Evolutionary conservation across 1,140 invertebrate species (phyloP), one percentile per base, ranked within the genome.

Genomic region (Tetramorium alpestre): DNA sequence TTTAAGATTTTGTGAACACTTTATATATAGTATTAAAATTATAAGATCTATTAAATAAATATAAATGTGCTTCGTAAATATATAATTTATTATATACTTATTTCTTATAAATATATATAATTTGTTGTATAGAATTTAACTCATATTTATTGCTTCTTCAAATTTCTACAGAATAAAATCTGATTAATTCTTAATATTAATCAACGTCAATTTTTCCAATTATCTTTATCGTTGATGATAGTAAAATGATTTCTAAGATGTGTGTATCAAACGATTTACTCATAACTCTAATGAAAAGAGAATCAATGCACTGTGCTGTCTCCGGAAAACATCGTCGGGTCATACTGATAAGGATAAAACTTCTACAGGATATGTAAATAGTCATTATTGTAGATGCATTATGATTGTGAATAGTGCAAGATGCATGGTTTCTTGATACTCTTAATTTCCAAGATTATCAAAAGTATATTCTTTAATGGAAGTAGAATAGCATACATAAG

Each of bases 301-400:
- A 87, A 51, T 90, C 76, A 89, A 89, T 89, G 60, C 70, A 7
- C 33, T 33, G 64, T 86, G 25, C 56, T 89, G 85, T 87, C 44
- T 80, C 56, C 54, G 28, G 60, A 56, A 80, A 85, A 64, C 60
- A 78, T 65, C 87, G 69, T 81, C 82, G 86, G 73, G 38, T 67
- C 78, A 67, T 58, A 25, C 62, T 70, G 86, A 91, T 91, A 91
- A 91, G 64, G 22, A 60, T 38, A 60, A 77, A 67, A 90, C 72
- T 86, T 69, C 70, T 54, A 75, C 62, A 65, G 56, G 58, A 44
- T 87, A 81, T 38, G 8, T 70, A 85, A n/a, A 54, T 76, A 58
- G 49, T 56, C 41, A 47, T 33, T 58, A 84, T 65, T 65, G 33
- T 16, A 33, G 33, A 87, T 16, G 3, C 33, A 33, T 3, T 54